Evolutionary conservation across 2,113 vertebrate genomes (phyloP), one percentile per base, ranked within the genome.

Genomic region (Hippocampus mohnikei): DNA sequence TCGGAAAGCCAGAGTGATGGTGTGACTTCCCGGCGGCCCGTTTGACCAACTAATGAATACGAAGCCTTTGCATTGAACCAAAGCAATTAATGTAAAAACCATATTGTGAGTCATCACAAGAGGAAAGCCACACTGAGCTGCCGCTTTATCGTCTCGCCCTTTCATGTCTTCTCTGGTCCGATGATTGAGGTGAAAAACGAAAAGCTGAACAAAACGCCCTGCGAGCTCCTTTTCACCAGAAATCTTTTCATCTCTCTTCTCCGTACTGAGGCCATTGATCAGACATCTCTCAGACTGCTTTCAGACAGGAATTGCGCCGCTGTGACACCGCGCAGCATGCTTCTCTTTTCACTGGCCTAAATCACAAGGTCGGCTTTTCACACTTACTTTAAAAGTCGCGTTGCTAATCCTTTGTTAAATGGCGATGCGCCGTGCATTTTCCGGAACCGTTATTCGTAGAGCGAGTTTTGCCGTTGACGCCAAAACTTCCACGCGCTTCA

Each of bases 211-310:
- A 83, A 81, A 85, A 83, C 50, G 73, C 68, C 87, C 77, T 76
- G 82, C 80, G 71, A 78, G 69, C 73, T 76, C 71, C 82, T 53
- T 86, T 90, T 87, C 84, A 88, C 80, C 76, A 87, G 84, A 84
- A 82, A 69, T 82, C 81, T 85, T 90, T 90, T 86, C 85, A 88
- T 88, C 84, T 82, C 70, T 77, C 69, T 66, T 82, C 83, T 81
- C 73, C 70, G 80, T 79, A 83, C 80, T 75, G 70, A 60, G 8
- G 61, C 81, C 80, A 86, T 86, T 88, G 87, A 88, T 88, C 87
- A 81, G 81, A 77, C 84, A 44, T 84, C 79, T 81, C 63, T 85
- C 79, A 76, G 78, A 80, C 84, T 76, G 84, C 84, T 87, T 81
- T 84, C 84, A 87, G 85, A 85, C 87, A 70, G 76, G 77, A 75